Base-by-base conservation (phyloP, 2,797 vertebrate genomes). In the Gymnoscopelus microlampas region DNA sequence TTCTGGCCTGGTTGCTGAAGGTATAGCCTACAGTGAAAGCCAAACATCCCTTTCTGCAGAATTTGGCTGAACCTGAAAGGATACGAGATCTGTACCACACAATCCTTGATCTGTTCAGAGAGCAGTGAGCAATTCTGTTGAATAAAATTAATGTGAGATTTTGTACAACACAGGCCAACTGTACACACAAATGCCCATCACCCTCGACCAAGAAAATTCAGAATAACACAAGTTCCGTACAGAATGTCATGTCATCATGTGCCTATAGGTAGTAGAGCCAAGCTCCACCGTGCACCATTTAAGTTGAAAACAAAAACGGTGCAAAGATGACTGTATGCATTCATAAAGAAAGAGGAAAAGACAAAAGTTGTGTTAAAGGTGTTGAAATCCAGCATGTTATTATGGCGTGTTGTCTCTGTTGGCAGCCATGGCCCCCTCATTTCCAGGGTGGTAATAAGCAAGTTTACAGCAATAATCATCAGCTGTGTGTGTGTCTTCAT, bases 391-490 rank as follows among this genome's bases (percentile, higher is more conserved):
- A 61, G 58, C 59, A 71, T 49, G 68, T 76, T 75, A 72, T 84
- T 6, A 9, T 66, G 60, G 60, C 60, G 71, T 50, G 68, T 77
- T 74, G 73, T 84, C 54, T 47, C 53, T 23, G 70, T 70, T 83
- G 79, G 81, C 71, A 81, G 69, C 78, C 10, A 8, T 6, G 5
- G 15, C 77, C 64, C 82, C 64, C 24, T 88, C 70, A 87, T 87
- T 92, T 90, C 76, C 71, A 53, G 71, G 0, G 47, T 51, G 9
- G 76, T 88, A 89, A 89, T 90, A 86, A 85, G 77, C 0, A 6
- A 80, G 76, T 90, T 87, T 80, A 89, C 84, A 89, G 84, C 76
- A 65, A 70, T 89, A 85, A 88, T 87, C 69, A 82, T 85, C 82
- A 66, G 82, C 79, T 80, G 14, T 69, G 19, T 69, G 32, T 59